These are phyloP conservation scores for Trochalopteron elliotii DNA, from an alignment of 2,113 vertebrate genomes.

Conservation along the genomic window DNA sequence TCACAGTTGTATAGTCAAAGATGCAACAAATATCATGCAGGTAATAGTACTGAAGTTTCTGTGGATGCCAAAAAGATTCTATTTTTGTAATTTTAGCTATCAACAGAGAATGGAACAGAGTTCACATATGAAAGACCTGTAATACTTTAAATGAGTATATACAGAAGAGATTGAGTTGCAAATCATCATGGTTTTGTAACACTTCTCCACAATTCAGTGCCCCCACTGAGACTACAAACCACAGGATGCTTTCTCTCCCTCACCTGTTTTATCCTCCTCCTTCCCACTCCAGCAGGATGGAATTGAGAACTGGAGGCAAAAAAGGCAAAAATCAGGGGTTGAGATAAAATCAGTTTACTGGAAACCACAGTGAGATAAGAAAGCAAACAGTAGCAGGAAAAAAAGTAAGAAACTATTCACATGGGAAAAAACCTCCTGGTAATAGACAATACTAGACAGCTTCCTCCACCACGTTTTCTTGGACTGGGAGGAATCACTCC, in stretches of 20 bases:
- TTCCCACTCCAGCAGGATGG: rapidly evolving
- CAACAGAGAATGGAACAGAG: not conserved
- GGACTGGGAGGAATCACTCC: not conserved
- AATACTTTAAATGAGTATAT: not conserved
- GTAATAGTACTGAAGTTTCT: not conserved
- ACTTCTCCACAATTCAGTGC: not conserved
- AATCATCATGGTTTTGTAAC: not conserved
- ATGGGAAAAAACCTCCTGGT: not conserved
- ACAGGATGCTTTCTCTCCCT: not conserved
- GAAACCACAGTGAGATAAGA: not conserved
- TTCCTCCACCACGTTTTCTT: not conserved
- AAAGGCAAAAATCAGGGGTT: not conserved
- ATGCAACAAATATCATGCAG: not conserved
- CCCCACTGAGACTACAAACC: not conserved
- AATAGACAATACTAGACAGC: not conserved
- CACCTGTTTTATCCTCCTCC: not conserved
- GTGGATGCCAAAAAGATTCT: not conserved
- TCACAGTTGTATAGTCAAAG: not conserved
- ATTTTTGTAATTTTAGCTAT: not conserved
- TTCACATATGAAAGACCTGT: not conserved
- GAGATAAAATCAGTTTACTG: not conserved
- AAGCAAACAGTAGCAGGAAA: not conserved
- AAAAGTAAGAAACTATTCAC: not conserved
- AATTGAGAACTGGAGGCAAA: not conserved
- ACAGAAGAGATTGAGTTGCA: not conserved